phyloP scores from a whole-genome alignment of 2,797 vertebrate genomes.

The Trachops cirrhosus region DNA sequence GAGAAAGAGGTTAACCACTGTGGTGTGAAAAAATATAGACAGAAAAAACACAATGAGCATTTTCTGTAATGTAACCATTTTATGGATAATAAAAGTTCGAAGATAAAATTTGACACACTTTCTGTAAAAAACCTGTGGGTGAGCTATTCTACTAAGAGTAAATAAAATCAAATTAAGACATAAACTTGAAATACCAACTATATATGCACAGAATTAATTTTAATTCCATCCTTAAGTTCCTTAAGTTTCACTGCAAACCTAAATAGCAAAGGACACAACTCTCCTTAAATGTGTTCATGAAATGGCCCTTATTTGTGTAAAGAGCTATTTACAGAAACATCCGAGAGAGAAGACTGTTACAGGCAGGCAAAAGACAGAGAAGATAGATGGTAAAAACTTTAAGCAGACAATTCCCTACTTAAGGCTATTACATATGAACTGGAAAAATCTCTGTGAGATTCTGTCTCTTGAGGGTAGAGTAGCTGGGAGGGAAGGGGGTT shows the following conservation, averaged over 20 bases:
- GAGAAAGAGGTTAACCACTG: slow-evolving; percentile 10
- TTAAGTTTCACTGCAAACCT: not conserved
- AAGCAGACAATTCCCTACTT: not conserved
- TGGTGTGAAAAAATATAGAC: not conserved
- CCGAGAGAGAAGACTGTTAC: not conserved
- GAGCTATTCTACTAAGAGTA: not conserved
- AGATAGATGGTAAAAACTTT: not conserved
- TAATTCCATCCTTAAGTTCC: not conserved
- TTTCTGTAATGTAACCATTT: not conserved
- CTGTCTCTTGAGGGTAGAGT: not conserved
- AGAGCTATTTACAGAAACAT: not conserved
- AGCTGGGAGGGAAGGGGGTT: not conserved
- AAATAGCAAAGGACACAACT: not conserved
- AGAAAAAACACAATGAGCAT: not conserved
- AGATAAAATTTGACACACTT: not conserved
- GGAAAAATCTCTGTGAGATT: not conserved
- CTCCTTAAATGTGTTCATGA: not conserved
- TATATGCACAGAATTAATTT: not conserved
- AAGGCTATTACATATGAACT: not conserved
- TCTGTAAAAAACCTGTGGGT: not conserved
- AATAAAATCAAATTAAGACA: slow-evolving; percentile 28
- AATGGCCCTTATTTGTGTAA: not conserved
- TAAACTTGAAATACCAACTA: slow-evolving; percentile 8
- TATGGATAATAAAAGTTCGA: not conserved
- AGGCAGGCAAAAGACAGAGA: not conserved